Base-by-base conservation (phyloP, 2,888 invertebrate species). In the Limnephilus auricula region DNA sequence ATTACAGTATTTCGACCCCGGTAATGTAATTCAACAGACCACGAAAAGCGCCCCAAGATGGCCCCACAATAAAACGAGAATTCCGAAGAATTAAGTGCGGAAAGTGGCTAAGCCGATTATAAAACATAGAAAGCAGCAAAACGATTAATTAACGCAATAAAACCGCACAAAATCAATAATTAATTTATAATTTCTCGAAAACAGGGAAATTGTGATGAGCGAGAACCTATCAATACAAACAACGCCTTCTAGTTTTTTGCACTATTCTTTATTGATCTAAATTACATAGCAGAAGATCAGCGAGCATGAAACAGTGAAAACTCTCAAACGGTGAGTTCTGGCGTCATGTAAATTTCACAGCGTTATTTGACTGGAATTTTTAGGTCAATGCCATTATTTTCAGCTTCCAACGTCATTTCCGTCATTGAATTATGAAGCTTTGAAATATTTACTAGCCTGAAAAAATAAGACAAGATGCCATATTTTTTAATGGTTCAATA, bases 1-100 rank as follows among this genome's bases (percentile, higher is more conserved):
- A 32, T 83, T 32, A 25, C 25, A 32, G 37, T 34, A 83, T 83
- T 31, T 83, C 5, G 83, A 18, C 34, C 83, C 37, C 37, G 37
- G 18, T 83, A 83, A 83, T 65, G 65, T 18, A 37, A 83, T 83
- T 83, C 83, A n/a, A 83, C 83, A 13, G 83, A 83, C 83, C 37
- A 83, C 37, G 37, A 83, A 83, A 83, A 37, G 37, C 37, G 37
- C 32, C 25, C 37, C 37, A 83, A 83, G 25, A 37, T 25, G 83
- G 25, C 65, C 65, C 4, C 65, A 65, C 65, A 65, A 65, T 65
- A 65, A 65, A 65, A 25, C 65, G 65, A 65, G 65, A 65, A n/a
- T 65, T 65, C 65, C 65, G 25, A 65, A 65, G n/a, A 25, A 65
- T 65, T 65, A 65, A 65, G 65, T 65, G 65, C 65, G 65, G 65